Conservation (phyloP, 1,140 invertebrate species). For the Drosophila neocordata region DNA sequence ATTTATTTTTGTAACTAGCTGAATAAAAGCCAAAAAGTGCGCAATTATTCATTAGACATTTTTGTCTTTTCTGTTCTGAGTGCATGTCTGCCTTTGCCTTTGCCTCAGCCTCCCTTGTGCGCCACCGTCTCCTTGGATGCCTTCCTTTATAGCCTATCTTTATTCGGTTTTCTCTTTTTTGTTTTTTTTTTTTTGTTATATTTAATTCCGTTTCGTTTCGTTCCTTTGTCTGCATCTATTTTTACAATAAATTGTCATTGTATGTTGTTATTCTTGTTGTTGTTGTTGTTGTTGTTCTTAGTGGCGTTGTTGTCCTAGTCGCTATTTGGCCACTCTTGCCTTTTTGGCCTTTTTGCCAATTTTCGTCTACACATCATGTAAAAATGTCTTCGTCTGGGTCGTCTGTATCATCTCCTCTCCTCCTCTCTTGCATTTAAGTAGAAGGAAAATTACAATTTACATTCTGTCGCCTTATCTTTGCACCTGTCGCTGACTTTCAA, state of each 20-base stretch:
- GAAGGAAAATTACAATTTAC: background rate
- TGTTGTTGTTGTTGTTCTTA: background rate
- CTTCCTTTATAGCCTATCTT: background rate
- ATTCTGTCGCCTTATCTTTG: conserved; percentile 56
- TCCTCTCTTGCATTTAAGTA: background rate
- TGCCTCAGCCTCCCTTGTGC: background rate
- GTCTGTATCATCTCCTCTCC: background rate
- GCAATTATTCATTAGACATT: conserved; percentile 66
- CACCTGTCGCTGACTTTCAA: conserved; percentile 19
- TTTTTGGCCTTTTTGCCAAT: conserved; percentile 68
- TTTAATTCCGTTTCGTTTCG: conserved; percentile 24
- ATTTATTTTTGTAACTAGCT: conserved; percentile 20
- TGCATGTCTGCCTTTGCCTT: conserved; percentile 2
- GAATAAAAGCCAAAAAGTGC: conserved; percentile 36
- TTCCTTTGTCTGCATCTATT: conserved; percentile 46
- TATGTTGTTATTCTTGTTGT: conserved; percentile 33
- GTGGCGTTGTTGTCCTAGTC: conserved; percentile 1
- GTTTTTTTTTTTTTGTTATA: conserved; percentile 10
- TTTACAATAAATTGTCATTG: conserved; percentile 64
- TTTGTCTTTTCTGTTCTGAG: conserved; percentile 35
- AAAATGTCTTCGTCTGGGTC: conserved; percentile 43
- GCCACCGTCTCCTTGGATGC: background rate
- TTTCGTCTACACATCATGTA: conserved; percentile 75
- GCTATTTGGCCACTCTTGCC: conserved; percentile 10
- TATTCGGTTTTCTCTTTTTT: conserved; percentile 1